phyloP scores from a whole-genome alignment of 2,797 vertebrate genomes.

The Spondyliosoma cantharus region DNA sequence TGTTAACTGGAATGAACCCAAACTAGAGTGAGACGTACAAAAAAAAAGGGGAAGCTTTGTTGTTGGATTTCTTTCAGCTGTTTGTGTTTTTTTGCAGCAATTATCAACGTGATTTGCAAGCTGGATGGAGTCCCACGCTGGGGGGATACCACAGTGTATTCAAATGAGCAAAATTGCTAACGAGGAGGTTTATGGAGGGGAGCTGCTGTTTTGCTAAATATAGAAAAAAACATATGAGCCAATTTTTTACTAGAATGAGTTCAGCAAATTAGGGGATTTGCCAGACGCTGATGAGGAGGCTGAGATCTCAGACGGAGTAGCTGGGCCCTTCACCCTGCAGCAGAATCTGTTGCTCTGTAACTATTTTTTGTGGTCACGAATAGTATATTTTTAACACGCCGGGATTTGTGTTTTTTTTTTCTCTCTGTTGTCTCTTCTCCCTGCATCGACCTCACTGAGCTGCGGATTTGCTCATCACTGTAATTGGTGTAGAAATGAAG shows the following conservation, averaged over 20 bases:
- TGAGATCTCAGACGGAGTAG: slow-evolving; percentile 20
- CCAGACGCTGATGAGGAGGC: slow-evolving; percentile 36
- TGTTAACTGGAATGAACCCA: slow-evolving; percentile 7
- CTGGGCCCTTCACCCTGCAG: not conserved
- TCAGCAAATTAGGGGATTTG: slow-evolving; percentile 44
- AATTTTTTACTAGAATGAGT: slow-evolving; percentile 48
- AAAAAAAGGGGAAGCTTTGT: slow-evolving; percentile 15
- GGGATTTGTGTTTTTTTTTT: not conserved
- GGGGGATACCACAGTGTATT: slow-evolving; percentile 22
- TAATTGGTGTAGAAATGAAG: slow-evolving; percentile 48
- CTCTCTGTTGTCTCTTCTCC: not conserved
- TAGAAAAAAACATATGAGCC: slow-evolving; percentile 43
- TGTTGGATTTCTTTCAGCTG: not conserved
- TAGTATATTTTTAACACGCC: slow-evolving; percentile 11
- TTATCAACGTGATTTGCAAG: slow-evolving; percentile 36
- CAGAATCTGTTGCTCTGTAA: not conserved
- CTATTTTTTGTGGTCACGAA: not conserved
- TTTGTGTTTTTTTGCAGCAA: slow-evolving; percentile 12
- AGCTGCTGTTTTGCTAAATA: slow-evolving; percentile 52
- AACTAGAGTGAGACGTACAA: slow-evolving; percentile 3
- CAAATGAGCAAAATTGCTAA: slow-evolving; percentile 50
- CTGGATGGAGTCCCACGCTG: slow-evolving; percentile 18
- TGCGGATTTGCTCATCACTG: slow-evolving; percentile 19
- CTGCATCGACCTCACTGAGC: not conserved
- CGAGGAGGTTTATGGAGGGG: slow-evolving; percentile 37